A percentile compares a stretch with the other conserved stretches of the same genome.
These are phyloP conservation scores for Turdus rufiventris DNA, from an alignment of 2,113 vertebrate genomes.

Conservation along the genomic window DNA sequence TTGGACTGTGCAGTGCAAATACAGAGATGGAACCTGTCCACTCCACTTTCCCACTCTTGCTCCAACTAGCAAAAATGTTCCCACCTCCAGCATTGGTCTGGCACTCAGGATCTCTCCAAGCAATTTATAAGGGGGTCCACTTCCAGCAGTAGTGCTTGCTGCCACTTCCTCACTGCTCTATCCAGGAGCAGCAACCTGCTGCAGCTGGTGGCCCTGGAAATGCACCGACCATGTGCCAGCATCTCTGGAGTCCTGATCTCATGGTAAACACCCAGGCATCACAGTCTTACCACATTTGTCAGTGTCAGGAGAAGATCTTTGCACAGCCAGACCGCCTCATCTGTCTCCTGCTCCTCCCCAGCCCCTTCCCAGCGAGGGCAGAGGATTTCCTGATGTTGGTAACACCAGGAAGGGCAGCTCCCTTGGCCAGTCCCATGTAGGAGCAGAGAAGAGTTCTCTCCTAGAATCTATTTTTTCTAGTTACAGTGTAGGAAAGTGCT, in stretches of 20 bases:
- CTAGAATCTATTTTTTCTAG: not conserved
- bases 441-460: not conserved
- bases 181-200: not conserved
- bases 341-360: not conserved
- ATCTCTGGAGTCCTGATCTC: not conserved
- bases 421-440: fast-evolving
- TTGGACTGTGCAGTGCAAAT: not conserved
- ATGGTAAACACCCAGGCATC: not conserved
- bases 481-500: not conserved
- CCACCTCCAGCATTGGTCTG: not conserved
- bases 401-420: not conserved
- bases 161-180: not conserved
- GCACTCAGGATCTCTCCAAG: not conserved
- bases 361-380: fast-evolving
- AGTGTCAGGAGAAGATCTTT: not conserved
- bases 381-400: not conserved
- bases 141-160: not conserved
- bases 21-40: fast-evolving
- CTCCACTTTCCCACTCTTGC: not conserved
- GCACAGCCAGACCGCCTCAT: not conserved
- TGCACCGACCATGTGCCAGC: fast-evolving
- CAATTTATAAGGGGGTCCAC: not conserved
- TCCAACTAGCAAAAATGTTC: not conserved
- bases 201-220: not conserved
- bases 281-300: not conserved